phyloP scores from a whole-genome alignment of 1,140 invertebrate species.

The Delia radicum region DNA sequence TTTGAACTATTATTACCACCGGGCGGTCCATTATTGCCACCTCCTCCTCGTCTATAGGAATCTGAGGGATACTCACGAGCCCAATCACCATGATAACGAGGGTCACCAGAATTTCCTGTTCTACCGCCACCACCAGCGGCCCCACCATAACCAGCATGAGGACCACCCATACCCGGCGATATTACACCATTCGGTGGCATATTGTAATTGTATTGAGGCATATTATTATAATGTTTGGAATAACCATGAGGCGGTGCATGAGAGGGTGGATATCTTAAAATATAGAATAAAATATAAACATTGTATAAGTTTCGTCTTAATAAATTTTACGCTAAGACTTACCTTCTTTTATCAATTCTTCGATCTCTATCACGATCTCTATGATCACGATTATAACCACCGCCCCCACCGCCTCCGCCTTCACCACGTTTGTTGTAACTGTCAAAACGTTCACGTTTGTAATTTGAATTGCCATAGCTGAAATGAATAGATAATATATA shows the following conservation, averaged over 20 bases:
- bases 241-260: slow-evolving; percentile 42
- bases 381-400: slow-evolving; percentile 55
- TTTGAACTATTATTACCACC: background rate
- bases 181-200: slow-evolving; percentile 45
- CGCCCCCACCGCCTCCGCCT: slow-evolving; percentile 30
- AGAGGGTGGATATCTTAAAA: slow-evolving; percentile 39
- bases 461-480: slow-evolving; percentile 43
- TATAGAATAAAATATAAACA: background rate
- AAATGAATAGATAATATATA: background rate
- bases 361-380: slow-evolving; percentile 59
- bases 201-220: slow-evolving; percentile 46
- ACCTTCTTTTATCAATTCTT: slow-evolving; percentile 62
- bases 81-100: slow-evolving; percentile 41
- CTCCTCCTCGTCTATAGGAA: background rate
- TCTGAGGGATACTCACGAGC: slow-evolving; percentile 50
- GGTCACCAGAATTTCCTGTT: slow-evolving; percentile 31
- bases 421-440: slow-evolving; percentile 37
- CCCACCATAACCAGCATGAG: slow-evolving; percentile 30
- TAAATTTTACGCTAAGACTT: slow-evolving; percentile 4
- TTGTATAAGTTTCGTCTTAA: background rate
- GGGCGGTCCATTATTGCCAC: background rate
- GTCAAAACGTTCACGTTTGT: slow-evolving; percentile 51
- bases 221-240: slow-evolving; percentile 47
- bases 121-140: slow-evolving; percentile 25
- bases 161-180: slow-evolving; percentile 32